These are phyloP conservation scores for Zootermopsis nevadensis DNA, from an alignment of 2,888 invertebrate species.

Conservation along the genomic window DNA sequence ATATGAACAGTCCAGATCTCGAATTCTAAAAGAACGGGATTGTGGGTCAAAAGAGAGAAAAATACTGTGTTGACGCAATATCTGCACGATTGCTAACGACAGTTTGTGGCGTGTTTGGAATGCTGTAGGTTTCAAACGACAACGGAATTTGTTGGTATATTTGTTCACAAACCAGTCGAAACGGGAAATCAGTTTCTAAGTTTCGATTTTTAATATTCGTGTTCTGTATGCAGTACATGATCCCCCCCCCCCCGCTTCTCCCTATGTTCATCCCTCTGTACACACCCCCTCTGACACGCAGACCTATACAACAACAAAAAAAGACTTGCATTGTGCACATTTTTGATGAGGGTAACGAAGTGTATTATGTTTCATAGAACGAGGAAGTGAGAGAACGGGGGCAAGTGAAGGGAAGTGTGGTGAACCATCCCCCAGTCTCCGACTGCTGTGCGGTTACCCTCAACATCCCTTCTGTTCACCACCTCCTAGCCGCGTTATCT, in stretches of 20 bases:
- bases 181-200: neutral
- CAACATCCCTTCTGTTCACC: slow-evolving; percentile 41
- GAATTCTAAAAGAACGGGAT: too few relatives aligned
- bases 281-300: neutral
- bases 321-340: slow-evolving; percentile 52
- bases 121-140: too few relatives aligned
- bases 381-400: slow-evolving; percentile 23
- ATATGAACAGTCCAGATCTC: too few relatives aligned
- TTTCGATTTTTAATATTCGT: slow-evolving; percentile 25
- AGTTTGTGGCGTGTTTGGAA: too few relatives aligned
- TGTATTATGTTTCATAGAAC: slow-evolving; percentile 49
- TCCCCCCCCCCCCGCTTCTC: too few relatives aligned
- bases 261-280: neutral
- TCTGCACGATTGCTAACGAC: too few relatives aligned
- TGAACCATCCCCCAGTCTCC: slow-evolving; percentile 30
- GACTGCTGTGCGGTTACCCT: slow-evolving; percentile 24
- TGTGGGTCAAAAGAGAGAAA: too few relatives aligned
- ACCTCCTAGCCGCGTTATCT: slow-evolving; percentile 43
- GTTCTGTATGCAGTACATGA: neutral
- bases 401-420: slow-evolving; percentile 32
- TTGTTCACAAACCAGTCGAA: neutral
- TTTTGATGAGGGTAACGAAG: slow-evolving; percentile 53
- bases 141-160: too few relatives aligned
- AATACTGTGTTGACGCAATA: too few relatives aligned
- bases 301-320: slow-evolving; percentile 29